Conservation (phyloP, 23 tunicate species). For the Styela clava region DNA sequence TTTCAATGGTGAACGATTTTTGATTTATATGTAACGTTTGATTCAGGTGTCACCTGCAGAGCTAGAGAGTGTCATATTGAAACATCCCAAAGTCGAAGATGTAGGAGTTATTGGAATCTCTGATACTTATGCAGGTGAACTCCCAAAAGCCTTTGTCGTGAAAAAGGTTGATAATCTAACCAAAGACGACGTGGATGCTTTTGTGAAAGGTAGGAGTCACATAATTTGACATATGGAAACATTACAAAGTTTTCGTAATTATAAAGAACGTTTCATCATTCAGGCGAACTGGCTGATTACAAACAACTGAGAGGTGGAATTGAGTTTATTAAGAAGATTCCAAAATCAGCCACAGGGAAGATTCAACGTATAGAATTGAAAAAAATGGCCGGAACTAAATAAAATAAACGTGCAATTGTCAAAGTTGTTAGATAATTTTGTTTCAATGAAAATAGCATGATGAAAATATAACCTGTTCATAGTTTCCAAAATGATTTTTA, state of each 20-base stretch:
- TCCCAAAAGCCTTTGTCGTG: slow-evolving; percentile 62
- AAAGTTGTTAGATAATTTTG: no score
- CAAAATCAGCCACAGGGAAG: neutral
- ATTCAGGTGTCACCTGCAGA: slow-evolving; percentile 67
- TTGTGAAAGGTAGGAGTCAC: slow-evolving; percentile 54
- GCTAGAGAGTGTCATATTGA: slow-evolving; percentile 36
- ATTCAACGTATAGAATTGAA: neutral
- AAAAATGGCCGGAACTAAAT: neutral
- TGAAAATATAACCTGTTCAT: no score
- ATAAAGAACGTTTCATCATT: no score
- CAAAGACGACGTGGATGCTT: slow-evolving; percentile 21
- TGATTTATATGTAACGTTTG: no score
- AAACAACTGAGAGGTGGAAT: neutral
- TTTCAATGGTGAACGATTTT: no score
- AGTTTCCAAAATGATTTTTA: no score
- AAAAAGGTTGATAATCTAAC: slow-evolving; percentile 29
- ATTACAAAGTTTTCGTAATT: no score
- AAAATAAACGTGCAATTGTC: neutral
- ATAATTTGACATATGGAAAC: no score
- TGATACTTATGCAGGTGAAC: slow-evolving; percentile 53
- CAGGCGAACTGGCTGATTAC: neutral
- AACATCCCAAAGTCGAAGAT: slow-evolving; percentile 44
- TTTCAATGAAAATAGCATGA: no score
- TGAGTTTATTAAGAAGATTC: neutral
- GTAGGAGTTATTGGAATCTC: slow-evolving; percentile 51